phyloP scores from a whole-genome alignment of 2,888 invertebrate genomes.

The Meliscaeva auricollis region DNA sequence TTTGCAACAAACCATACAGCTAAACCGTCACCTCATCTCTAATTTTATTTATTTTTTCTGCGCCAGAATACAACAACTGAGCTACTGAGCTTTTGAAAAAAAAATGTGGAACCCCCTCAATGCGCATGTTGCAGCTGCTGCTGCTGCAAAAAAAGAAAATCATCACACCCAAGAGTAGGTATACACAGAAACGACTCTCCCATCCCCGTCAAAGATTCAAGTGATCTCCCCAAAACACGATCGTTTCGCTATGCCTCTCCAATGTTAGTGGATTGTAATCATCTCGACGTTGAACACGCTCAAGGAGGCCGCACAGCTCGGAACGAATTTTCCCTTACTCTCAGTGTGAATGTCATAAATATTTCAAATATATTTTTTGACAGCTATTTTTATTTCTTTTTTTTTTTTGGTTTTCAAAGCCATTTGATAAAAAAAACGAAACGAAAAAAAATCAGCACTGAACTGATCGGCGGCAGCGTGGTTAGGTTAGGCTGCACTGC shows the following conservation, averaged over 20 bases:
- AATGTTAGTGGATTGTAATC: conserved; percentile 62
- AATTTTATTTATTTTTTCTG: not conserved
- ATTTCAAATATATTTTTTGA: conserved; percentile 12
- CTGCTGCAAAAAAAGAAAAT: not conserved
- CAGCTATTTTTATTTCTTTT: conserved; percentile 7
- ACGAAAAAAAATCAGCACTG: no score
- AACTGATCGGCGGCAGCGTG: no score
- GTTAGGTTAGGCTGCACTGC: not conserved
- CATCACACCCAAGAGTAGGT: conserved; percentile 15
- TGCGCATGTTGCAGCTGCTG: conserved; percentile 22
- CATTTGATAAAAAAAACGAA: not conserved
- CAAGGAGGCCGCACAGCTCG: not conserved
- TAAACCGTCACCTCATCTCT: conserved; percentile 10
- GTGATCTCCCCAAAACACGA: conserved; percentile 38
- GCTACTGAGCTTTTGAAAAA: not conserved
- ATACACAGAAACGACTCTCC: not conserved
- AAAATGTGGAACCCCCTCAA: conserved; percentile 15
- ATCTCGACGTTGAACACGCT: conserved; percentile 63
- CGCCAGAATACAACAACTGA: not conserved
- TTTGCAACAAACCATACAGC: not conserved
- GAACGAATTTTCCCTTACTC: not conserved
- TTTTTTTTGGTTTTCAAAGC: not conserved
- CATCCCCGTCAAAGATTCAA: conserved; percentile 21
- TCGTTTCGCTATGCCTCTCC: conserved; percentile 34
- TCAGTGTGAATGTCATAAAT: conserved; percentile 22